A percentile compares a stretch with the other conserved stretches of the same genome.
These are phyloP conservation scores for Leptinotarsa defecta DNA, from an alignment of 1,140 invertebrate species.

Conservation along the genomic window DNA sequence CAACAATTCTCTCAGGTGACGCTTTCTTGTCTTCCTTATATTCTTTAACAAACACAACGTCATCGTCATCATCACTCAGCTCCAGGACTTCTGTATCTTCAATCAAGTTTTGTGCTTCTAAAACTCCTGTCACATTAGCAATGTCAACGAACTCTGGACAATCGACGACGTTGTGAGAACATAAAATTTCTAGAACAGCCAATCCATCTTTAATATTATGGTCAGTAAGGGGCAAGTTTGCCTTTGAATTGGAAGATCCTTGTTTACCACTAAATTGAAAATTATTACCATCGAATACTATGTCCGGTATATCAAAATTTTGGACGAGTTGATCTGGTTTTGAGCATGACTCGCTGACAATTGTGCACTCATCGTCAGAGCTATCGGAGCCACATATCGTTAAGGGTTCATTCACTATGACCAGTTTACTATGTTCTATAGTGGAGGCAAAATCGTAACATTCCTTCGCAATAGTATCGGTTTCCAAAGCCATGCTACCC, in stretches of 20 bases:
- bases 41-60: constrained; percentile 45
- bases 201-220: not conserved
- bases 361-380: constrained; percentile 23
- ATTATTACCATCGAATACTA: constrained; percentile 23
- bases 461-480: not conserved
- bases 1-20: not conserved
- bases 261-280: constrained; percentile 2
- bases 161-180: constrained; percentile 18
- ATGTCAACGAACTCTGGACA: constrained; percentile 33
- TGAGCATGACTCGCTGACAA: constrained; percentile 24
- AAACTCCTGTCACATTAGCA: constrained; percentile 26
- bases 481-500: constrained; percentile 14
- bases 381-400: not conserved
- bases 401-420: not conserved
- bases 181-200: constrained; percentile 24
- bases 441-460: not conserved
- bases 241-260: not conserved
- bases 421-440: constrained; percentile 5
- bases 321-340: constrained; percentile 12
- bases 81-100: constrained; percentile 12
- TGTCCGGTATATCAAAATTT: constrained; percentile 7
- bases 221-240: not conserved
- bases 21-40: constrained; percentile 31
- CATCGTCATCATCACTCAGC: constrained; percentile 31
- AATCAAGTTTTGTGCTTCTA: not conserved